Percentiles rank a stretch among this genome's conserved stretches.
phyloP scores from a whole-genome alignment of 2,797 vertebrate genomes.

The Hyperoplus lanceolatus region DNA sequence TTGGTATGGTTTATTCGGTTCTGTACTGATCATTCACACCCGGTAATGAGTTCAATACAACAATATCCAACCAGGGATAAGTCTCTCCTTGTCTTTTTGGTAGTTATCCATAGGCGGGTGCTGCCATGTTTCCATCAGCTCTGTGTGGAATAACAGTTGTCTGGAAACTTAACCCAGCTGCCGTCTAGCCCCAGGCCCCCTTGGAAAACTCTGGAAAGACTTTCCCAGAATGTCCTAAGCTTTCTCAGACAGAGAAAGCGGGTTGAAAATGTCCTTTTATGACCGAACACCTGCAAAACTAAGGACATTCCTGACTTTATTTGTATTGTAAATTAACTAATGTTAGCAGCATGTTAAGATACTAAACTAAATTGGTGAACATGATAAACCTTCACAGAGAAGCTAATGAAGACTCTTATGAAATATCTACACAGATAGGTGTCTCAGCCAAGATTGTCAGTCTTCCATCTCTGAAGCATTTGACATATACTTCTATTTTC shows the following conservation, averaged over 20 bases:
- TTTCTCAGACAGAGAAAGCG: conserved; percentile 57
- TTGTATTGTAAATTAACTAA: not conserved
- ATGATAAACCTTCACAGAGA: not conserved
- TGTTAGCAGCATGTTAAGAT: not conserved
- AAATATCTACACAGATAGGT: not conserved
- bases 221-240: conserved; percentile 66
- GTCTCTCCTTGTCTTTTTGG: conserved; percentile 32
- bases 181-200: conserved; percentile 76
- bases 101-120: conserved; percentile 33
- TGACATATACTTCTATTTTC: not conserved
- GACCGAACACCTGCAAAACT: not conserved
- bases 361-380: not conserved
- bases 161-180: conserved; percentile 82
- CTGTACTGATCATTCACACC: not conserved
- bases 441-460: not conserved
- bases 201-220: conserved; percentile 80
- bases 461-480: not conserved
- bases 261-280: conserved; percentile 26
- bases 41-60: not conserved
- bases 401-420: not conserved
- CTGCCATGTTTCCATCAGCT: conserved; percentile 81
- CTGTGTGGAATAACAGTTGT: conserved; percentile 75
- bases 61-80: conserved; percentile 24
- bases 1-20: not conserved
- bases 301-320: not conserved